A percentile compares a stretch with the other conserved stretches of the same genome.
Conservation (phyloP, 92 coral and sea anemone species). For the Umimayanthus chanpuru region DNA sequence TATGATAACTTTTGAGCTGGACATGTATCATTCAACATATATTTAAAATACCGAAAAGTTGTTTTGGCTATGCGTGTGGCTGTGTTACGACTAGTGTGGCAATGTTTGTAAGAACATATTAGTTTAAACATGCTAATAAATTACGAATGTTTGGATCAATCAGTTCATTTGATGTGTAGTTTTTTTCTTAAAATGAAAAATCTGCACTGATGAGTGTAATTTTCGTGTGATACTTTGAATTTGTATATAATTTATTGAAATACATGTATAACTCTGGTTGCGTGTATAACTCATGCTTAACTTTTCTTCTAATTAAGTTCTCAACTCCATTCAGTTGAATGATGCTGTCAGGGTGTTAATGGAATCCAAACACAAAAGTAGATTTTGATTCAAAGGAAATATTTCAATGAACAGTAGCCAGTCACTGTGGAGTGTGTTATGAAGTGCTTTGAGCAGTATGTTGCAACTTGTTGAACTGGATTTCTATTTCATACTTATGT, state of each 20-base stretch:
- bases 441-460: too few species aligned
- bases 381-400: too few species aligned
- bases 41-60: not conserved
- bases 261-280: not conserved
- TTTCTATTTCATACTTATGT: too few species aligned
- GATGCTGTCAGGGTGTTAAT: not conserved
- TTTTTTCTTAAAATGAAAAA: not conserved
- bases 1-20: not conserved
- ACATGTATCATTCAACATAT: not conserved
- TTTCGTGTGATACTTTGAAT: not conserved
- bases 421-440: too few species aligned
- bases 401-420: too few species aligned
- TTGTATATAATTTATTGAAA: too few species aligned
- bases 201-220: not conserved
- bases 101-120: not conserved
- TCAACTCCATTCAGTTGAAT: not conserved
- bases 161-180: not conserved
- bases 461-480: too few species aligned
- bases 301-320: not conserved
- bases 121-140: not conserved
- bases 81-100: not conserved
- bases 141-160: not conserved
- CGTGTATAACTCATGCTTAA: too few species aligned
- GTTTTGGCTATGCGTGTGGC: constrained; percentile 19
- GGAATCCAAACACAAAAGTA: not conserved